phyloP scores from a whole-genome alignment of 1,140 invertebrate species.

The Drosophila nigrodunni region DNA sequence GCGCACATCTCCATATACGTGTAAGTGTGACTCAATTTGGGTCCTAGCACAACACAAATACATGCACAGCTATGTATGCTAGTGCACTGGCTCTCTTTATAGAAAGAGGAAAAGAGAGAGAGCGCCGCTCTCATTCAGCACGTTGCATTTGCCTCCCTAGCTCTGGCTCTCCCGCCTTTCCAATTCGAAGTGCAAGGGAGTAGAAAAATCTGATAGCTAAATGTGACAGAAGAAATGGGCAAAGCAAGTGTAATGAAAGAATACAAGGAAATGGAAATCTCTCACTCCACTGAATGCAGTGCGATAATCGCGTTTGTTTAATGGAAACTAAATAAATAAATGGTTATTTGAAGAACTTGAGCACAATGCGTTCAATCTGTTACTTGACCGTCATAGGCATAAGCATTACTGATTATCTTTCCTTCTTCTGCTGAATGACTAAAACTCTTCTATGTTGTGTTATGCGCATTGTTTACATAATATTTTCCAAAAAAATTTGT shows the following conservation, averaged over 20 bases:
- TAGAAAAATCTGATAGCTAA: conserved; percentile 58
- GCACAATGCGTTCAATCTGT: not conserved
- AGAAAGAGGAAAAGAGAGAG: too few relatives aligned
- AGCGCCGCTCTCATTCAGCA: not conserved
- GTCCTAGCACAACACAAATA: conserved; percentile 71
- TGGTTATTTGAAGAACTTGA: not conserved
- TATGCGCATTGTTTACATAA: not conserved
- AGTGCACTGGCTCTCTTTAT: conserved; percentile 7
- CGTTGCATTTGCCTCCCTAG: conserved; percentile 1
- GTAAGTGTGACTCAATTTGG: conserved; percentile 41
- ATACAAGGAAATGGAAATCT: conserved; percentile 13
- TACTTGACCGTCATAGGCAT: not conserved
- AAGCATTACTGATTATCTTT: not conserved
- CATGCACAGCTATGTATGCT: conserved; percentile 24
- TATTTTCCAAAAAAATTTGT: not conserved
- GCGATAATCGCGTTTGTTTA: conserved; percentile 1
- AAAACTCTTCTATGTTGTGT: not conserved
- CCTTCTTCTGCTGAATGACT: too few relatives aligned
- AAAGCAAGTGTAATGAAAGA: conserved; percentile 40
- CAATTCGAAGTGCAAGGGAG: conserved; percentile 65
- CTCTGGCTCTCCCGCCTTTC: conserved; percentile 48
- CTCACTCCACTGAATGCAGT: not conserved
- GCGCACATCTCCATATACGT: conserved; percentile 12
- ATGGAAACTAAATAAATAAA: conserved; percentile 11
- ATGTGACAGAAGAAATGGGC: conserved; percentile 5